phyloP scores from a whole-genome alignment of 2,888 invertebrate species.

The Griposia aprilina region DNA sequence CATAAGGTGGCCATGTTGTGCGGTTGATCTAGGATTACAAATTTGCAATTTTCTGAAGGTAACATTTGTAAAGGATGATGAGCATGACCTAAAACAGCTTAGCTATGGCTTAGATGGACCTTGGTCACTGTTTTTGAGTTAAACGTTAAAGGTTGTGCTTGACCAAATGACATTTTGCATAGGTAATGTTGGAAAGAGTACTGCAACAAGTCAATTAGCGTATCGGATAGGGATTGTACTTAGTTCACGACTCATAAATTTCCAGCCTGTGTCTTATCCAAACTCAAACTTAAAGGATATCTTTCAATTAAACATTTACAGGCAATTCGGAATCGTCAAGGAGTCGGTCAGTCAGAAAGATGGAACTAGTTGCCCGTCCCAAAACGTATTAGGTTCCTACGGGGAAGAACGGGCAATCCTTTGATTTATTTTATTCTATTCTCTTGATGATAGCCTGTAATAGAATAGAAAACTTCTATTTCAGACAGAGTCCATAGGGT shows the following conservation, averaged over 20 bases:
- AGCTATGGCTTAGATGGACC: background rate
- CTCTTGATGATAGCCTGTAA: background rate
- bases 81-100: background rate
- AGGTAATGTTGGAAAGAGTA: background rate
- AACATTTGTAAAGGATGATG: background rate
- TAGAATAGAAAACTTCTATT: too few species aligned
- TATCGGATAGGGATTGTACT: background rate
- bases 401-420: background rate
- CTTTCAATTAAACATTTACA: background rate
- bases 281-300: too few species aligned
- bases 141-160: background rate
- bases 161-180: background rate
- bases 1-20: constrained; percentile 39
- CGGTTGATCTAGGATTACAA: constrained; percentile 30
- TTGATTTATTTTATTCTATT: background rate
- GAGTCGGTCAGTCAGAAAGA: background rate
- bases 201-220: background rate
- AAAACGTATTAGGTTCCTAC: background rate
- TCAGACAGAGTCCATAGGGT: too few species aligned
- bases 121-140: background rate
- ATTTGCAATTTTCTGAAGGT: background rate
- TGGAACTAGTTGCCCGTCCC: too few species aligned
- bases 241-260: background rate
- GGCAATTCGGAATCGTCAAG: background rate
- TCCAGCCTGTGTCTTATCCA: too few species aligned